Evolutionary conservation across 1,140 invertebrate species (phyloP), one percentile per base, ranked within the genome.

Genomic region (Drosophila ironensis): DNA sequence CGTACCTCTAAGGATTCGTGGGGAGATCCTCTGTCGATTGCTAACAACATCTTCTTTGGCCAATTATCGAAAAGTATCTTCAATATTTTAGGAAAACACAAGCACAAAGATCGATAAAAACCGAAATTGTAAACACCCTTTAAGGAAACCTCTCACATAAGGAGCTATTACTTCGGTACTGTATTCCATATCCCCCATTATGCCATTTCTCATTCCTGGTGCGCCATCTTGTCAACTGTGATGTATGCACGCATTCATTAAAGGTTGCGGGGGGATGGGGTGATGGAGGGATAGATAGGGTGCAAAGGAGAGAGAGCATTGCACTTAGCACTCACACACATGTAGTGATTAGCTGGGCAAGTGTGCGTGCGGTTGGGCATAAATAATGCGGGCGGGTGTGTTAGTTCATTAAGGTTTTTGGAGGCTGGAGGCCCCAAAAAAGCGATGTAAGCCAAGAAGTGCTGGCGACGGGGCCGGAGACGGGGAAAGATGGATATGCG

Each of bases 221-320:
- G 28, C 41, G 12, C 41, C 48, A 63, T 64, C 60, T 48, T 64
- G 60, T 64, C 60, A 64, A 63, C 60, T 63, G 42, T 63, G 59
- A 63, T 63, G 63, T 63, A 63, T 63, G 56, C 56, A 63, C 56
- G 59, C 56, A 48, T 40, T 61, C 59, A 63, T 63, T 63, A 47
- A 61, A 46, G 7, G 17, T 24, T 20, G 12, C 17, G 5, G 12
- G 24, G n/a, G 1, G n/a, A 11, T 1, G 0, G 4, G 17, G 19
- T n/a, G 11, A 16, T 7, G 27, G 11, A 17, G 17, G 24, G 46
- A 2, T 0, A 24, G 19, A 37, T 25, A 5, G 0, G 14, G 35
- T 14, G 20, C 4, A 20, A 35, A 16, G 4, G 22, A 3, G 27
- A 6, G 25, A 16, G 40, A 38, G 42, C 33, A 64, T 4, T 64